Evolutionary conservation across 1,140 invertebrate species (phyloP), one percentile per base, ranked within the genome.

Genomic region (Drosophila truncata): DNA sequence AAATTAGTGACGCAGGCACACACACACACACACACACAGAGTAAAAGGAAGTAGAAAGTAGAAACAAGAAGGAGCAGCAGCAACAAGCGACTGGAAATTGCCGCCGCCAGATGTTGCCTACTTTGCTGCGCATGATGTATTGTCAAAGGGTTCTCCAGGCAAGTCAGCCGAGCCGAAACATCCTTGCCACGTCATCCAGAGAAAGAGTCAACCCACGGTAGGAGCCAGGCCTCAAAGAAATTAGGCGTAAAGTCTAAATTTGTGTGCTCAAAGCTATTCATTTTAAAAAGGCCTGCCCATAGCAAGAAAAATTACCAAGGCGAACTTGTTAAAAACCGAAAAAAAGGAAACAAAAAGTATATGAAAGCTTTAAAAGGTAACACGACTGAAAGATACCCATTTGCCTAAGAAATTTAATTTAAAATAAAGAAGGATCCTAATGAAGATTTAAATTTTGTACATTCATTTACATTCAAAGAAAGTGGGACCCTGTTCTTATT

Each of bases 201-300:
- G 20, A 1, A 14, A 23, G 58, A 23, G 13, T 20, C 18, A 70
- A 9, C 65, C 42, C 6, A 33, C 14, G 11, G 23, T 1, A 18
- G 18, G 20, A 46, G 46, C 33, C 31, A 57, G 37, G 59, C 25
- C 35, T 37, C 52, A 79, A 69, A 90, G 85, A 90, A 90, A 90
- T 90, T 90, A 90, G 86, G 85, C 85, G 85, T 85, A 85, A 90
- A 90, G 85, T 82, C 82, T 90, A 90, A 90, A 88, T 90, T 90
- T 85, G 54, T 62, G 46, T 66, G 78, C 78, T 65, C 76, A 82
- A 70, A 84, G 77, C 63, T 80, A 88, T 88, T 88, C 77, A 84
- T 88, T 88, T 84, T 88, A 80, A 87, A 87, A 87, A 49, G 69
- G 67, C 60, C 71, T 70, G 78, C 85, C 78, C 78, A 72, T 75